Conservation (phyloP, 2,113 vertebrate genomes). For the Lota lota region DNA sequence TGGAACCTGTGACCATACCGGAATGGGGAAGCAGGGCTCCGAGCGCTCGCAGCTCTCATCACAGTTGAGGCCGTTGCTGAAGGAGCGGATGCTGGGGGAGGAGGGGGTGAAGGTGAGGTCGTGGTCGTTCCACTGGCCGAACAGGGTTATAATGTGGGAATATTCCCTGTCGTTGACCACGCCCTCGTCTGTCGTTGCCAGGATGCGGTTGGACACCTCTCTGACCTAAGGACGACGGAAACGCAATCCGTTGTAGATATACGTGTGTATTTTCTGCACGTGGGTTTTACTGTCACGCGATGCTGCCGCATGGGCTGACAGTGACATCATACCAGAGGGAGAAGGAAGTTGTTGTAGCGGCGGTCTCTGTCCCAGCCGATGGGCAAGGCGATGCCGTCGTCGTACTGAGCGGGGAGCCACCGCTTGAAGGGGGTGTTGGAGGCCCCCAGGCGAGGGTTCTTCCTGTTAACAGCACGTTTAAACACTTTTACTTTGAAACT, state of each 20-base stretch:
- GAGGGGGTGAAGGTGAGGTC: constrained; percentile 80
- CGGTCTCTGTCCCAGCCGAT: constrained; percentile 52
- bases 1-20: constrained; percentile 56
- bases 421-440: constrained; percentile 68
- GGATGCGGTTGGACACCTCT: constrained; percentile 82
- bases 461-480: constrained; percentile 39
- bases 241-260: constrained; percentile 1
- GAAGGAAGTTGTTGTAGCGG: constrained; percentile 60
- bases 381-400: constrained; percentile 65
- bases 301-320: too few relatives aligned
- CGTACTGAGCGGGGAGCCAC: constrained; percentile 67
- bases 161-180: constrained; percentile 69
- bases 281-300: too few relatives aligned
- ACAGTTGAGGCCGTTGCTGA: constrained; percentile 72
- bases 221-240: constrained; percentile 70
- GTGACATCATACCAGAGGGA: constrained; percentile 67
- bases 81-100: constrained; percentile 77
- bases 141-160: constrained; percentile 81
- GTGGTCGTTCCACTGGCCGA: constrained; percentile 88
- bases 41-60: constrained; percentile 72
- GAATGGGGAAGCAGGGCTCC: constrained; percentile 86
- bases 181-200: constrained; percentile 68
- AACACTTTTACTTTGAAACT: not conserved
- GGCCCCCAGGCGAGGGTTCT: constrained; percentile 64
- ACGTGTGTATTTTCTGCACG: too few relatives aligned